Conservation (phyloP, 64 coral and sea anemone genomes). For the Montipora cactus region DNA sequence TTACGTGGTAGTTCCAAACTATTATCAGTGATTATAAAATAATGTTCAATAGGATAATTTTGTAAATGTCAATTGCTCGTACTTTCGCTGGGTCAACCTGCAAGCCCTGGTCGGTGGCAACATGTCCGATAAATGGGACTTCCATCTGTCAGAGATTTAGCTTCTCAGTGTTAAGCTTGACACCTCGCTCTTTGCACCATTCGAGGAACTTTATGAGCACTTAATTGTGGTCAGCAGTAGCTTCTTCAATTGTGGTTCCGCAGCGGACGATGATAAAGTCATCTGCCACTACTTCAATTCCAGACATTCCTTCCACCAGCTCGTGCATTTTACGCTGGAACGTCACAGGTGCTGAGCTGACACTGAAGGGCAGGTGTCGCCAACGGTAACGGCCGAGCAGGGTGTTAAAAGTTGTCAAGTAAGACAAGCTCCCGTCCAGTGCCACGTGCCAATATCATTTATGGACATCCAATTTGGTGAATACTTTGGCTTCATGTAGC, state of each 20-base stretch:
- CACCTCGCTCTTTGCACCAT: neutral
- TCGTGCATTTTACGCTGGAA: constrained; percentile 38
- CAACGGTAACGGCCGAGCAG: neutral
- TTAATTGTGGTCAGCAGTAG: neutral
- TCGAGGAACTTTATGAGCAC: neutral
- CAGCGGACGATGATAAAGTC: constrained; percentile 34
- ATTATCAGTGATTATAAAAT: too few species aligned
- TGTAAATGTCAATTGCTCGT: neutral
- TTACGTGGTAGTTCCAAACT: too few species aligned
- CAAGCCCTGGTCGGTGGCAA: neutral
- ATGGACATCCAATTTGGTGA: constrained; percentile 26
- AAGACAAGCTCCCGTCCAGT: constrained; percentile 16
- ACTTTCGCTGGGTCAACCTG: neutral
- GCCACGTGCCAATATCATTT: constrained; percentile 53
- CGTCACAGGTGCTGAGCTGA: neutral
- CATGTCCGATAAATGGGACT: neutral
- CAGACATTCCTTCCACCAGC: constrained; percentile 35
- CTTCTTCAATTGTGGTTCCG: constrained; percentile 28
- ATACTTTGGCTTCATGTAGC: constrained; percentile 61
- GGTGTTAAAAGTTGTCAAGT: neutral
- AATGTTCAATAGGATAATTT: too few species aligned
- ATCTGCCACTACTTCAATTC: constrained; percentile 43
- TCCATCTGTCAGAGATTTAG: neutral
- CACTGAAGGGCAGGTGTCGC: too few species aligned
- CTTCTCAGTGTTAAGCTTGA: neutral